Conservation (phyloP, 2,888 invertebrate species). For the Trisateles emortualis region DNA sequence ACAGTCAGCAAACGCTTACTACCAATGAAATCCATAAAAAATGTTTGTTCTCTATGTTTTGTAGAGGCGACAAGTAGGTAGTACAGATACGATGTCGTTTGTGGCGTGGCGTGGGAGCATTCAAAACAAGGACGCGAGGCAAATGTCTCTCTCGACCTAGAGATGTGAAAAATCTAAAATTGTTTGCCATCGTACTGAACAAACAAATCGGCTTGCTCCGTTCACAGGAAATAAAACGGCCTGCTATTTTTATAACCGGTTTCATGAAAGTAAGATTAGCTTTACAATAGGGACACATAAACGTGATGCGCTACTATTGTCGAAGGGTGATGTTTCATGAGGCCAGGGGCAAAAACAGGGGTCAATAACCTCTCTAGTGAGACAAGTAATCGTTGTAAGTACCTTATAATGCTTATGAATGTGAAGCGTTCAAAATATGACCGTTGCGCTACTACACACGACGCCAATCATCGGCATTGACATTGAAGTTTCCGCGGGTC, state of each 20-base stretch:
- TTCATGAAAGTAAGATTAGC: conserved; percentile 50
- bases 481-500: conserved; percentile 68
- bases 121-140: conserved; percentile 31
- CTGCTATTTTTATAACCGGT: conserved; percentile 63
- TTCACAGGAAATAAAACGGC: conserved; percentile 58
- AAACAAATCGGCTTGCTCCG: conserved; percentile 46
- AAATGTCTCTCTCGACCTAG: conserved; percentile 11
- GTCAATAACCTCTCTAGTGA: conserved; percentile 62
- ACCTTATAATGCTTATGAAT: conserved; percentile 17
- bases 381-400: conserved; percentile 49
- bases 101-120: conserved; percentile 26
- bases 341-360: conserved; percentile 62
- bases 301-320: conserved; percentile 33
- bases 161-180: conserved; percentile 43
- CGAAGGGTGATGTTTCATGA: conserved; percentile 41
- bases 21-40: neutral
- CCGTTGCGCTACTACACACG: conserved; percentile 26
- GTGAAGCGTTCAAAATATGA: conserved; percentile 4
- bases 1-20: neutral
- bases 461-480: conserved; percentile 75
- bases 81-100: neutral
- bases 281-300: conserved; percentile 20
- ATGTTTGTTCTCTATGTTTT: no score
- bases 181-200: conserved; percentile 36
- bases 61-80: neutral